Evolutionary conservation across 2,113 vertebrate species (phyloP).

Genomic region (Crotalus helleri): DNA sequence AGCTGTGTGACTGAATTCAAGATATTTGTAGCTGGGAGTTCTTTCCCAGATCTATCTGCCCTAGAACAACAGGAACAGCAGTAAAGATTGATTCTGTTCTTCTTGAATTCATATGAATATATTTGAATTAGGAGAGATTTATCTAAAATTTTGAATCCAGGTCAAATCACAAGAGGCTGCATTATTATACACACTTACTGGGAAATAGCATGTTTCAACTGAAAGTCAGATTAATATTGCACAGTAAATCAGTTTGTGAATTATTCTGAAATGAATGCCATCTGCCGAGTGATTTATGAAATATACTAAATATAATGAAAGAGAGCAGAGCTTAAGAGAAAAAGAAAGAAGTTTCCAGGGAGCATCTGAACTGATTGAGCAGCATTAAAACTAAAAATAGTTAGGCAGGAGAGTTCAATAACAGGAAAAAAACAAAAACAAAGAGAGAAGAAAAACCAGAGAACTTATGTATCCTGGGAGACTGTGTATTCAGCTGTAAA

Average conservation of each 20-base stretch:
- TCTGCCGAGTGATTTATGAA: background rate
- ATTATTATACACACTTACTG: background rate
- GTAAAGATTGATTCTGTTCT: background rate
- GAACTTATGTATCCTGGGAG: background rate
- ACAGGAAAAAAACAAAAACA: background rate
- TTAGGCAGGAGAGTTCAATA: background rate
- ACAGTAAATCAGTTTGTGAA: background rate
- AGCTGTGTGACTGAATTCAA: background rate
- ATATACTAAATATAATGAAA: background rate
- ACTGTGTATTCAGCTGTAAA: background rate
- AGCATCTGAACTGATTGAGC: background rate
- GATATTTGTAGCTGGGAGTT: background rate
- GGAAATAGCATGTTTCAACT: background rate
- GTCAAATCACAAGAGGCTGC: background rate
- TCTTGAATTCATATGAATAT: background rate
- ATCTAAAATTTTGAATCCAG: background rate
- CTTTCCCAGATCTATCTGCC: background rate
- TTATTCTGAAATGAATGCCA: background rate
- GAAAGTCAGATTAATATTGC: background rate
- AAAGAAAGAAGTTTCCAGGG: background rate
- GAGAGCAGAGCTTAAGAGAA: background rate
- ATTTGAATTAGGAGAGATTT: background rate
- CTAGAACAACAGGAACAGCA: background rate
- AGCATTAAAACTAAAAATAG: background rate
- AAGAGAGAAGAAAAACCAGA: background rate